These are phyloP conservation scores for Solenopsis invicta DNA, from an alignment of 1,140 invertebrate genomes.

Conservation along the genomic window DNA sequence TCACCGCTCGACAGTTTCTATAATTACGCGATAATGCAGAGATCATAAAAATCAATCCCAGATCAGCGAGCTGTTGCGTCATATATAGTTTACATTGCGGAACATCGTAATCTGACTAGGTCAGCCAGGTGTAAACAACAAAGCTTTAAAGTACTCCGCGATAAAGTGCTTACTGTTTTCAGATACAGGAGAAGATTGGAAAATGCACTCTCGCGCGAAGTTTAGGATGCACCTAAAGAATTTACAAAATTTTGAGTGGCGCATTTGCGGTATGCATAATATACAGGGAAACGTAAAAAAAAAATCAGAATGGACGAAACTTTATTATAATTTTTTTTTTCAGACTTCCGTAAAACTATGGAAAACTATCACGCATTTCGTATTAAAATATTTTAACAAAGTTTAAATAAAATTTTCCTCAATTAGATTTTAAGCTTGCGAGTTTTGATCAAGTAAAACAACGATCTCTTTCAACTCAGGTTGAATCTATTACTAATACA, in stretches of 20 bases:
- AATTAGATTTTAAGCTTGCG: not conserved
- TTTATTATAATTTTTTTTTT: not conserved
- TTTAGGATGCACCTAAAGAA: not conserved
- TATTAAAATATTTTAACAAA: conserved; percentile 19
- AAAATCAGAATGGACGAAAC: not conserved
- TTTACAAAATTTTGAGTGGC: not conserved
- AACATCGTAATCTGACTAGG: conserved; percentile 32
- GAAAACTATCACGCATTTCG: not conserved
- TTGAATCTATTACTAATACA: not conserved
- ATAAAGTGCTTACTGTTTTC: conserved; percentile 19
- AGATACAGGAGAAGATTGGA: not conserved
- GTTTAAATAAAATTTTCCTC: conserved; percentile 24
- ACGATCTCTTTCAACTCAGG: not conserved
- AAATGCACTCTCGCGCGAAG: not conserved
- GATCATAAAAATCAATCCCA: not conserved
- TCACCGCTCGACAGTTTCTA: not conserved
- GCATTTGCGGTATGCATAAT: not conserved
- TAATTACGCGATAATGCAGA: conserved; percentile 20
- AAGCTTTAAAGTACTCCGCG: not conserved
- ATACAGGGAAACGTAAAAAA: not conserved
- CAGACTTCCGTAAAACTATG: not conserved
- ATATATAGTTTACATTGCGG: not conserved
- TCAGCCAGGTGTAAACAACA: conserved; percentile 6
- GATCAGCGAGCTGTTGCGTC: not conserved
- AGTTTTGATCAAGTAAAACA: not conserved